Evolutionary conservation across 2,113 vertebrate species (phyloP), one percentile per base, ranked within the genome.

Genomic region (Gasterosteus nipponicus): DNA sequence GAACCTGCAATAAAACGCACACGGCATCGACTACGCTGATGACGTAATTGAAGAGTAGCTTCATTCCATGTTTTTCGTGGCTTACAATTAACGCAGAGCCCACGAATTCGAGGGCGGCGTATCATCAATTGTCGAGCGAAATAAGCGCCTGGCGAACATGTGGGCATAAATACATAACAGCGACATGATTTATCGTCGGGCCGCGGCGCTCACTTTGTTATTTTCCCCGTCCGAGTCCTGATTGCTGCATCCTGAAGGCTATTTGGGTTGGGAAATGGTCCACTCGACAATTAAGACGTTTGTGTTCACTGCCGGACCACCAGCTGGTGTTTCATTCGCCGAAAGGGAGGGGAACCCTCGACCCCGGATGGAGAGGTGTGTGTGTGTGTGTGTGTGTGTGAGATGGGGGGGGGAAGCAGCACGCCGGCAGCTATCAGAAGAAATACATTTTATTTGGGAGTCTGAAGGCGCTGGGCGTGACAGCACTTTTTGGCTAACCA

Each of bases 201-300:
- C 80, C 69, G 19, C 61, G 71, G 79, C 5, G 81, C 84, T 88
- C 66, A 77, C 81, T 91, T 90, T 91, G 91, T 91, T 93, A 90
- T 94, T 92, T 91, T 92, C 85, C 77, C 77, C 78, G 71, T 93
- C 69, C 84, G 86, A 91, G 86, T 86, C 76, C 77, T 93, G 93
- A 93, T 90, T 92, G 92, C 93, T 89, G 92, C 85, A 90, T 93
- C 92, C 92, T 90, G 90, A 93, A 92, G 90, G 89, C 81, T 93
- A 88, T 89, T 92, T 89, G 86, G 85, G 86, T 92, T 82, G 86
- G 84, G 91, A 93, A 93, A 92, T 63, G 88, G 87, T 91, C 78
- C 86, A 88, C 87, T 94, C 74, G 84, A 82, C 93, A 93, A 92
- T 91, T 90, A 91, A 89, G 79, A 85, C 75, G 74, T 92, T 94